Evolutionary conservation across 2,797 vertebrate species (phyloP).

Genomic region (Cercopithecus petaurista): DNA sequence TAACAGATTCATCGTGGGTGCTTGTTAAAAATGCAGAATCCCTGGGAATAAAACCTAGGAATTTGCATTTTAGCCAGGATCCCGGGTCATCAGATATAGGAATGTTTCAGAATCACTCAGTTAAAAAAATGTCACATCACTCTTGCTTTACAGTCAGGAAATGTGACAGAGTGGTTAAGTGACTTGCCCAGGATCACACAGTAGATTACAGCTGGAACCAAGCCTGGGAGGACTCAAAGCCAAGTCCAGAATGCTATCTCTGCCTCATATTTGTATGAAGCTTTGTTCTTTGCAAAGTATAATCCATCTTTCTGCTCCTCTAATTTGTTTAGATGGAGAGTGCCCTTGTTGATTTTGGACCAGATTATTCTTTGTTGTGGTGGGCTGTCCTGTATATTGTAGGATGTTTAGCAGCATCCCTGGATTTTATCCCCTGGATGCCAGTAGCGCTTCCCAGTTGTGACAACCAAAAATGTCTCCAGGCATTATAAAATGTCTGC

Average conservation of each 20-base stretch:
- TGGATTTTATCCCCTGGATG: neutral
- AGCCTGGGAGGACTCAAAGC: neutral
- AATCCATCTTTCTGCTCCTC: neutral
- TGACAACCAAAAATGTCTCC: neutral
- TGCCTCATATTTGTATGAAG: neutral
- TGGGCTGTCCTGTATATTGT: neutral
- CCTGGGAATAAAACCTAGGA: constrained; percentile 9
- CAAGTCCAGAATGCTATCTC: neutral
- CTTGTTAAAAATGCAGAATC: constrained; percentile 1
- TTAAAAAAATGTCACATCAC: neutral
- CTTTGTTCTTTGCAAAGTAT: neutral
- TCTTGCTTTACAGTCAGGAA: neutral
- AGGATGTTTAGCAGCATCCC: neutral
- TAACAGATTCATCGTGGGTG: neutral
- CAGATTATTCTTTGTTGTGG: neutral
- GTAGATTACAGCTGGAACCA: neutral
- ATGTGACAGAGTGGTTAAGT: neutral
- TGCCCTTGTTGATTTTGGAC: neutral
- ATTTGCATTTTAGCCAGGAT: constrained; percentile 26
- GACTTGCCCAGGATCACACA: neutral
- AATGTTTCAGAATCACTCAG: constrained; percentile 1
- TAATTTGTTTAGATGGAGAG: neutral
- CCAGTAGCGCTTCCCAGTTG: neutral
- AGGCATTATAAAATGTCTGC: neutral
- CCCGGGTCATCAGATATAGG: neutral